These are phyloP conservation scores for Pogonocichla stellata DNA, from an alignment of 2,113 vertebrate genomes.

Conservation along the genomic window DNA sequence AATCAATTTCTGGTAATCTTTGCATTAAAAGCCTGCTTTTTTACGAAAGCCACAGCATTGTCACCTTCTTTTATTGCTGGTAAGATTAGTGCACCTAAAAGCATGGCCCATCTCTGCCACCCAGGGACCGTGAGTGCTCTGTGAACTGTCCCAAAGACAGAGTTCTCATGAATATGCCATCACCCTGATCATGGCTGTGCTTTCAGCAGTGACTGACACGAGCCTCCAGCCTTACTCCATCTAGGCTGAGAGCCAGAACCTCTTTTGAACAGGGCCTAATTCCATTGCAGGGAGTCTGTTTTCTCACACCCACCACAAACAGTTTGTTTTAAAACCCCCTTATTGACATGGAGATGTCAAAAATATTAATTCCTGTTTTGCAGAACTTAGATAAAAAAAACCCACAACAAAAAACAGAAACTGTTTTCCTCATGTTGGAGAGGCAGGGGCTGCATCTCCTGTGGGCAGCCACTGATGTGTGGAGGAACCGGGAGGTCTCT, in stretches of 20 bases:
- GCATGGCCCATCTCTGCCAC: background rate
- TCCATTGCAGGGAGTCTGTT: background rate
- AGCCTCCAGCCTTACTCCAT: background rate
- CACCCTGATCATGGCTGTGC: background rate
- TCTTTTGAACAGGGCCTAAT: background rate
- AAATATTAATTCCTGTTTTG: background rate
- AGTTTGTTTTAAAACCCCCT: background rate
- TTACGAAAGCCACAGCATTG: background rate
- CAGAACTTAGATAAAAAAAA: background rate
- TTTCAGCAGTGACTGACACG: background rate
- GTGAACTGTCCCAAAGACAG: background rate
- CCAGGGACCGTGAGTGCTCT: background rate
- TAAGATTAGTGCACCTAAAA: background rate
- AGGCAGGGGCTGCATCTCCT: background rate
- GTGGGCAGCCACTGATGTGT: background rate
- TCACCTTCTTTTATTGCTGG: background rate
- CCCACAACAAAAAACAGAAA: fast-evolving
- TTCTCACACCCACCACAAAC: background rate
- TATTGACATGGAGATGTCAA: background rate
- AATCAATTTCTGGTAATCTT: background rate
- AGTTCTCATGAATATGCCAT: fast-evolving
- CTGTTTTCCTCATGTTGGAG: background rate
- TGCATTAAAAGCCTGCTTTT: background rate
- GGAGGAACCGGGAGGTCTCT: background rate
- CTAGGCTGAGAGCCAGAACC: background rate